Evolutionary conservation across 2,888 invertebrate species (phyloP), one percentile per base, ranked within the genome.

Genomic region (Odontocerum albicorne): DNA sequence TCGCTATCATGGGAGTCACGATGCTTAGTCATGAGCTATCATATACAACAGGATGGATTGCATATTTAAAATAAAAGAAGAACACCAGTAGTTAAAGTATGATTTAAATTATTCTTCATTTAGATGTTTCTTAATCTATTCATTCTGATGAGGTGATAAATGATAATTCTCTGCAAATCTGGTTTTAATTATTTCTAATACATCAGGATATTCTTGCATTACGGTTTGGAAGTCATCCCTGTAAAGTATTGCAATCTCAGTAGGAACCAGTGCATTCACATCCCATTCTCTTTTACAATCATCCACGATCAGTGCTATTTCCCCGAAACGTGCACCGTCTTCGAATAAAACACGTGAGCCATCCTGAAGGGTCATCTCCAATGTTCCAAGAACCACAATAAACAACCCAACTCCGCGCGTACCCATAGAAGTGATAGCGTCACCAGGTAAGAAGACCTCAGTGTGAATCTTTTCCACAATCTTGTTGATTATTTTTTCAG

Each of bases 221-320:
- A 45, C 15, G 16, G 12, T 15, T 7, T 22, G 6, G 13, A 52
- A 52, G 16, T 52, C 52, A 17, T 12, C 17, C 36, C 22, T 36
- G 1, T 10, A 17, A 15, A 52, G n/a, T 4, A 52, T 13, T 16
- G 44, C 21, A 20, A 52, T 12, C 16, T 52, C 52, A 35, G 44
- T 36, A 6, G 36, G 32, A 10, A 36, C 38, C 12, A 52, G 4
- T 2, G 52, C 52, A 10, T 35, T 22, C 3, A 51, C 33, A 1
- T 32, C 15, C 43, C 15, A 4, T 43, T 35, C 22, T 20, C 3
- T n/a, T n/a, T n/a, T 6, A 2, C 8, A 7, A 1, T 16, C 17
- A 2, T 44, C 44, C 2, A 16, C 7, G 6, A 44, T 1, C 16
- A 44, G 44, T 4, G 6, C 31, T 2, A n/a, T 17, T 19, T 35